A percentile compares a stretch with the other conserved stretches of the same genome.
These are phyloP conservation scores for Rhodophaea formosa DNA, from an alignment of 2,888 invertebrate genomes.

Conservation along the genomic window DNA sequence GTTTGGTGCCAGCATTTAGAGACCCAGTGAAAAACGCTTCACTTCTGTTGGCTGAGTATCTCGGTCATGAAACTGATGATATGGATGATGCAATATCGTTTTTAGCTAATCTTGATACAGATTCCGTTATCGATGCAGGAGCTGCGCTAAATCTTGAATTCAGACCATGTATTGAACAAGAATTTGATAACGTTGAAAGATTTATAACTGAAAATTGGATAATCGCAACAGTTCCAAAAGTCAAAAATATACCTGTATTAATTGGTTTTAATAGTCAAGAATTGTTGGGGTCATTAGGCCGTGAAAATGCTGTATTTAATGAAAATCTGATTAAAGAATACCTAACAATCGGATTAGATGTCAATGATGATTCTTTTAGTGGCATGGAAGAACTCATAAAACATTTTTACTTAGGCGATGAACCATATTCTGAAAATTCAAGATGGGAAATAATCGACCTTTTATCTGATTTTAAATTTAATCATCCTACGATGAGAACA, in stretches of 20 bases:
- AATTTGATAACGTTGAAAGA: constrained; percentile 43
- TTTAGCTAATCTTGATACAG: constrained; percentile 34
- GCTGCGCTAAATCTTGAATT: constrained; percentile 33
- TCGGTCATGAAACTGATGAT: constrained; percentile 37
- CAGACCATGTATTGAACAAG: constrained; percentile 50
- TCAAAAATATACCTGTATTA: constrained; percentile 40
- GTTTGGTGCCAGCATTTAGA: constrained; percentile 35
- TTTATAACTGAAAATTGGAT: constrained; percentile 46
- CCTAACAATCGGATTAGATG: constrained; percentile 33
- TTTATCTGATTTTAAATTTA: constrained; percentile 48
- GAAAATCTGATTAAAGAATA: constrained; percentile 31
- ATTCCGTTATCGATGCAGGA: constrained; percentile 37
- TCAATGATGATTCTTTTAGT: constrained; percentile 29
- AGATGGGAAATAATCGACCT: constrained; percentile 40
- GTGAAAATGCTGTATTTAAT: constrained; percentile 30
- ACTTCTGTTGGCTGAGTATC: constrained; percentile 40
- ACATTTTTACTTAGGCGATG: constrained; percentile 53
- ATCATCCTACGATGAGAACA: constrained; percentile 44
- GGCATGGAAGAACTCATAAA: constrained; percentile 35
- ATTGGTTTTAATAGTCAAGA: constrained; percentile 53
- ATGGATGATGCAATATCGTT: constrained; percentile 40
- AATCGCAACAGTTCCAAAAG: constrained; percentile 40
- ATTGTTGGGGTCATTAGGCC: constrained; percentile 27
- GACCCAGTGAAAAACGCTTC: constrained; percentile 40
- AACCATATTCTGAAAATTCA: constrained; percentile 29